phyloP scores from a whole-genome alignment of 2,113 vertebrate genomes.

The Neodontobutis hainanensis region DNA sequence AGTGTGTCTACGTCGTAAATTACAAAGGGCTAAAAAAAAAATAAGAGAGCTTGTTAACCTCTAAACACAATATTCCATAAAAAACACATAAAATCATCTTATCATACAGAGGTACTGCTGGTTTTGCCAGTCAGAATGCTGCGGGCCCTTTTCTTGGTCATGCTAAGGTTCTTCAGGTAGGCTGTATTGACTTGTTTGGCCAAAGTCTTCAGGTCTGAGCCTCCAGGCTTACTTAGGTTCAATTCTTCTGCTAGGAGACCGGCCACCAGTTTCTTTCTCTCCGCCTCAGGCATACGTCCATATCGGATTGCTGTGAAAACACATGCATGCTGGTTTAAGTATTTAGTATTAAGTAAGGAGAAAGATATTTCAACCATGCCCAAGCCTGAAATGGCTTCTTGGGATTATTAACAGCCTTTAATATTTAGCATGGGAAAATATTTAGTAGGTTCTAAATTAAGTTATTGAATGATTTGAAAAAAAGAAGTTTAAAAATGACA shows the following conservation, averaged over 20 bases:
- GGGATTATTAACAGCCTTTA: too few relatives aligned
- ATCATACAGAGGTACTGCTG: conserved; percentile 86
- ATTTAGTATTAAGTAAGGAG: neutral
- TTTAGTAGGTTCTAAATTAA: too few relatives aligned
- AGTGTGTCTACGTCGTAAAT: conserved; percentile 96
- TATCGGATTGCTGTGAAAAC: conserved; percentile 89
- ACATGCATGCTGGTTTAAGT: conserved; percentile 18
- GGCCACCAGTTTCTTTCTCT: conserved; percentile 94
- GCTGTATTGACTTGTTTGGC: conserved; percentile 94
- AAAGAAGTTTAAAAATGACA: too few relatives aligned
- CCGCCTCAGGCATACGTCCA: conserved; percentile 95
- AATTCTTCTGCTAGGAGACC: conserved; percentile 85
- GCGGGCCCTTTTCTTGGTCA: conserved; percentile 98
- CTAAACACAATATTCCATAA: neutral
- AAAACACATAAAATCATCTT: neutral
- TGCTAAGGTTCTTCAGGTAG: conserved; percentile 95
- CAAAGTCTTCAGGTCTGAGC: conserved; percentile 91
- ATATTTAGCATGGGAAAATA: too few relatives aligned
- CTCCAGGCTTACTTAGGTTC: conserved; percentile 81
- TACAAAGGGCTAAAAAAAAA: conserved; percentile 88
- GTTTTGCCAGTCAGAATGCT: conserved; percentile 94
- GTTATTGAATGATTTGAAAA: too few relatives aligned
- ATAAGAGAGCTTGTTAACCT: neutral
- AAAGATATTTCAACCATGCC: too few relatives aligned
- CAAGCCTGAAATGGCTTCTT: too few relatives aligned